Evolutionary conservation across 2,797 vertebrate genomes (phyloP).

Genomic region (Stomatorhinus walkeri): DNA sequence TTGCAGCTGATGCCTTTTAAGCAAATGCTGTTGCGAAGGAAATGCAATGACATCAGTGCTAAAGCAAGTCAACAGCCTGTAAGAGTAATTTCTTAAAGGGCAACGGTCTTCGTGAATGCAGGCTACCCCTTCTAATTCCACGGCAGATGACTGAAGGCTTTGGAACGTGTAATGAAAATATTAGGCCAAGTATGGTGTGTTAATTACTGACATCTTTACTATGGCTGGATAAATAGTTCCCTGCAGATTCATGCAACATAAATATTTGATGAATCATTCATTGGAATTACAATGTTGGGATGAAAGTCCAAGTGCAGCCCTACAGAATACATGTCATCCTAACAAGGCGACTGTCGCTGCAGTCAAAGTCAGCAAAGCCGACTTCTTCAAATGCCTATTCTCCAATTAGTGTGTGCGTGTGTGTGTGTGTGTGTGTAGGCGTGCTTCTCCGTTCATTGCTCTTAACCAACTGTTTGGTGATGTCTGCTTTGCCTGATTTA

Average conservation of each 20-base stretch:
- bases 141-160: slow-evolving; percentile 42
- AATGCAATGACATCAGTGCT: slow-evolving; percentile 33
- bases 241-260: slow-evolving; percentile 45
- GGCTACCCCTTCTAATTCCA: slow-evolving; percentile 44
- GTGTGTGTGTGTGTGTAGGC: slow-evolving; percentile 15
- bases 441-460: slow-evolving; percentile 27
- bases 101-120: slow-evolving; percentile 27
- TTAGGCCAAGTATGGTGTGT: slow-evolving; percentile 54
- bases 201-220: slow-evolving; percentile 65
- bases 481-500: neutral
- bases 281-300: slow-evolving; percentile 52
- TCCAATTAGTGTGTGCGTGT: neutral
- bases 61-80: slow-evolving; percentile 51
- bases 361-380: slow-evolving; percentile 22
- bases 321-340: slow-evolving; percentile 35
- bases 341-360: slow-evolving; percentile 35
- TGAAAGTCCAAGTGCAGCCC: slow-evolving; percentile 42
- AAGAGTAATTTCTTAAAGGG: slow-evolving; percentile 42
- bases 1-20: neutral
- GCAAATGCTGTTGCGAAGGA: slow-evolving; percentile 10
- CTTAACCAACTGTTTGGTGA: slow-evolving; percentile 31
- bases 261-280: slow-evolving; percentile 60
- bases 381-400: slow-evolving; percentile 2
- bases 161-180: slow-evolving; percentile 40
- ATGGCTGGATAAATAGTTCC: slow-evolving; percentile 50